A percentile compares a stretch with the other conserved stretches of the same genome.
Evolutionary conservation across 1,140 invertebrate species (phyloP).

Genomic region (Ylistrum balloti): DNA sequence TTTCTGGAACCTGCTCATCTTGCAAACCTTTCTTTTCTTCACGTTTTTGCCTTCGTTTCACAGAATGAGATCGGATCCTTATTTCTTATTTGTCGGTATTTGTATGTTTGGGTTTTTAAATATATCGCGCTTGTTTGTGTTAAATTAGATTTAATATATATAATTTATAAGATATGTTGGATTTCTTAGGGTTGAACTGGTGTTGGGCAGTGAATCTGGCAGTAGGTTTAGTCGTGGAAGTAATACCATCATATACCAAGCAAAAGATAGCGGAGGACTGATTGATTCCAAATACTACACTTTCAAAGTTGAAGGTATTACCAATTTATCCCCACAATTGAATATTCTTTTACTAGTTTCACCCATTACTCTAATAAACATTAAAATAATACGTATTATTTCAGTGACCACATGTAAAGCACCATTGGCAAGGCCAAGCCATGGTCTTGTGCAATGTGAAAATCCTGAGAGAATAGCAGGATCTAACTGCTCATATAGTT

Average conservation of each 20-base stretch:
- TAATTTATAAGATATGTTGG: not conserved
- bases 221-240: not conserved
- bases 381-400: not conserved
- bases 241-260: slow-evolving; percentile 42
- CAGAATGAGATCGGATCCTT: too few relatives aligned
- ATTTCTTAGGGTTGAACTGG: not conserved
- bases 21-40: too few relatives aligned
- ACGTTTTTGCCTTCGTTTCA: too few relatives aligned
- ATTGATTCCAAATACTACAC: not conserved
- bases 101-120: too few relatives aligned
- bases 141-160: too few relatives aligned
- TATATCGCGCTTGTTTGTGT: too few relatives aligned
- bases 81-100: too few relatives aligned
- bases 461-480: slow-evolving; percentile 42
- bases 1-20: too few relatives aligned
- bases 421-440: not conserved
- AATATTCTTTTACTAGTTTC: too few relatives aligned
- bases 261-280: not conserved
- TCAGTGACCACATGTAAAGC: slow-evolving; percentile 27
- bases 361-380: not conserved
- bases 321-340: not conserved
- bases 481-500: slow-evolving; percentile 40
- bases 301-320: not conserved
- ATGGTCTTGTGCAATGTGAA: slow-evolving; percentile 44
- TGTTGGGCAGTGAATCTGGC: not conserved